phyloP scores from a whole-genome alignment of 2,888 invertebrate genomes.

The Phalera bucephala region DNA sequence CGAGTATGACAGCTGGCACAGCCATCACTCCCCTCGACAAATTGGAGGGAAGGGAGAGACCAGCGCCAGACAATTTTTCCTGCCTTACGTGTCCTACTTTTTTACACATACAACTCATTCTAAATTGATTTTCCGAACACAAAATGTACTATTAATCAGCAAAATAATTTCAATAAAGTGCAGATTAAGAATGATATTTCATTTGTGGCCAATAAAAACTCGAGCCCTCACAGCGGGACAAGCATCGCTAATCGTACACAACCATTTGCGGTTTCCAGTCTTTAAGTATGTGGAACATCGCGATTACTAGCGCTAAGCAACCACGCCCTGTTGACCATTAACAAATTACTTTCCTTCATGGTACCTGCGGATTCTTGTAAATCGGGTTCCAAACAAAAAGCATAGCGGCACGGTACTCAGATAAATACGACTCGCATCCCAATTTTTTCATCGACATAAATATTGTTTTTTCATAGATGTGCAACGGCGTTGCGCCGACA shows the following conservation, averaged over 20 bases:
- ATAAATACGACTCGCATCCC: constrained; percentile 72
- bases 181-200: no score
- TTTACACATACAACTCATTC: no score
- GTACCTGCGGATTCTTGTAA: constrained; percentile 77
- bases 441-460: constrained; percentile 80
- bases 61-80: no score
- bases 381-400: constrained; percentile 69
- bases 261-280: background rate
- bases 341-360: constrained; percentile 64
- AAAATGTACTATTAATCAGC: no score
- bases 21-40: no score
- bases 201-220: background rate
- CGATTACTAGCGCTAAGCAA: constrained; percentile 35
- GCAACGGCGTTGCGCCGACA: constrained; percentile 77
- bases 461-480: constrained; percentile 77
- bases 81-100: no score
- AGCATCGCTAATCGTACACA: background rate
- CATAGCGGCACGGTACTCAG: constrained; percentile 69
- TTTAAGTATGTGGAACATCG: constrained; percentile 18
- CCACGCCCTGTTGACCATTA: constrained; percentile 56
- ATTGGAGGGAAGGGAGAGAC: no score
- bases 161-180: no score
- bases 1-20: no score
- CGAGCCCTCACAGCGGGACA: background rate
- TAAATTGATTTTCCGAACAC: no score